A percentile compares a stretch with the other conserved stretches of the same genome.
Evolutionary conservation across 2,113 vertebrate species (phyloP).

Genomic region (Plecturocebus donacophilus): DNA sequence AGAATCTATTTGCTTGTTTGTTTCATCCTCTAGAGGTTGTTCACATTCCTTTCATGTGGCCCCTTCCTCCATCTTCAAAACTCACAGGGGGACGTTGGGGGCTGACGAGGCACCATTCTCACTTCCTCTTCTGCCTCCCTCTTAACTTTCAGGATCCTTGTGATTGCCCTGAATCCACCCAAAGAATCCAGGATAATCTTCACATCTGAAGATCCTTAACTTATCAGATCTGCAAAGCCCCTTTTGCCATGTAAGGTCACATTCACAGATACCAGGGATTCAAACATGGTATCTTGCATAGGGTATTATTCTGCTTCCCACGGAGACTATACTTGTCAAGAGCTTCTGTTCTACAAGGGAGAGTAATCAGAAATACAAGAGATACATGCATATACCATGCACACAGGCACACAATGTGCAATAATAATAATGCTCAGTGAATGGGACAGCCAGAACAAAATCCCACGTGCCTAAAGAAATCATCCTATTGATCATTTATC

Average conservation of each 20-base stretch:
- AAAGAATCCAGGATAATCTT: background rate
- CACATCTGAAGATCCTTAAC: background rate
- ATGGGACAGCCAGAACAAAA: background rate
- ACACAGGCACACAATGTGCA: background rate
- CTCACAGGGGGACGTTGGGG: accelerated
- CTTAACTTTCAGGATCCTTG: background rate
- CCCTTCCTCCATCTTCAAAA: background rate
- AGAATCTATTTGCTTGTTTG: background rate
- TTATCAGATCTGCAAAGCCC: background rate
- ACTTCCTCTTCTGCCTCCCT: background rate
- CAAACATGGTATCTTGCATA: background rate
- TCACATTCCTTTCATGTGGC: background rate
- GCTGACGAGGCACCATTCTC: accelerated
- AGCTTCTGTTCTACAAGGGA: background rate
- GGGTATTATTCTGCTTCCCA: background rate
- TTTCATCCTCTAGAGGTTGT: background rate
- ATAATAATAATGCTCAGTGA: background rate
- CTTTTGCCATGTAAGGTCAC: background rate
- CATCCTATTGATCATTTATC: background rate
- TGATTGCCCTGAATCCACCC: background rate
- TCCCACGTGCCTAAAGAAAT: background rate
- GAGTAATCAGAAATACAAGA: background rate
- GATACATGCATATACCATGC: background rate
- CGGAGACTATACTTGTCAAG: background rate
- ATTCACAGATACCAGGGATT: background rate